Evolutionary conservation across 2,113 vertebrate species (phyloP).

Genomic region (Lycaon pictus): DNA sequence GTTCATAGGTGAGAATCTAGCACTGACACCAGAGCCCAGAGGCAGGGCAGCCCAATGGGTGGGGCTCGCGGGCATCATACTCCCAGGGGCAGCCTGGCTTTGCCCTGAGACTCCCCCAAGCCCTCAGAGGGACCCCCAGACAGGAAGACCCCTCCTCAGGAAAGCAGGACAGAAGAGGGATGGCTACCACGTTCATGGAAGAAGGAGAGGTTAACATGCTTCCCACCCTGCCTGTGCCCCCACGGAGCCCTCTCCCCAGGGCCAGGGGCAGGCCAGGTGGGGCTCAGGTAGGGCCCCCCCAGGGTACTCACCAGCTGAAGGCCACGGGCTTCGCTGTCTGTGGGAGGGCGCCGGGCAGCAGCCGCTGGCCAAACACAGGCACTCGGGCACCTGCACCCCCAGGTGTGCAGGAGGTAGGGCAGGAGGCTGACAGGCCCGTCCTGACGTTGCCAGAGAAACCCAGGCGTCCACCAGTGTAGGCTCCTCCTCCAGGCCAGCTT

Average conservation of each 20-base stretch:
- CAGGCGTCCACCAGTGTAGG: fast-evolving
- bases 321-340: neutral
- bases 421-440: neutral
- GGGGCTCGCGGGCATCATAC: fast-evolving
- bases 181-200: fast-evolving
- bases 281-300: neutral
- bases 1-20: neutral
- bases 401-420: fast-evolving
- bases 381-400: fast-evolving
- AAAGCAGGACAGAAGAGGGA: neutral
- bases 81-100: too few relatives aligned
- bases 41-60: neutral
- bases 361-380: fast-evolving
- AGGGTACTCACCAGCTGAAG: slow-evolving; percentile 18
- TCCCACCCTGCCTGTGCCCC: neutral
- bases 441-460: slow-evolving; percentile 69
- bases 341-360: fast-evolving
- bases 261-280: neutral
- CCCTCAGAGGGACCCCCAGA: neutral
- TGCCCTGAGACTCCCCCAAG: neutral
- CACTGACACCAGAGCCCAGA: neutral
- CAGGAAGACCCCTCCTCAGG: neutral
- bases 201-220: neutral
- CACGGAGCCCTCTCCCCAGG: neutral
- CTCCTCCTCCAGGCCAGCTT: slow-evolving; percentile 20